These are phyloP conservation scores for Tetheella fluctuosa DNA, from an alignment of 2,888 invertebrate genomes.

Conservation along the genomic window DNA sequence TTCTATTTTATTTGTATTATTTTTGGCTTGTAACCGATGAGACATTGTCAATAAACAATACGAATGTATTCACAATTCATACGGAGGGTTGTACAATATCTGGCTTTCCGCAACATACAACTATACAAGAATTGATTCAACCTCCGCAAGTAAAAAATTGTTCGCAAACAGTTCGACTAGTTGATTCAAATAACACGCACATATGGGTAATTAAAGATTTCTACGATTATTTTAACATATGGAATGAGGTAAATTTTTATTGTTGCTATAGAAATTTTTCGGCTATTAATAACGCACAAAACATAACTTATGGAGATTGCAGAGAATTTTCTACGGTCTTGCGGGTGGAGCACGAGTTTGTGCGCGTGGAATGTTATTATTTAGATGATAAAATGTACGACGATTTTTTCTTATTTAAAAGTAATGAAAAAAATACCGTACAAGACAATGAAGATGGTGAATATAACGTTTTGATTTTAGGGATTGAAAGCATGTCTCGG, in stretches of 20 bases:
- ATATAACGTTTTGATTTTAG: slow-evolving; percentile 89
- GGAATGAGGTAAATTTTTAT: slow-evolving; percentile 28
- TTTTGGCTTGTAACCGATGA: slow-evolving; percentile 4
- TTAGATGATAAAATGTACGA: slow-evolving; percentile 53
- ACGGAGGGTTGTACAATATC: slow-evolving; percentile 46
- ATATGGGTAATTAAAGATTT: slow-evolving; percentile 39
- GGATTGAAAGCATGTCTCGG: slow-evolving; percentile 92
- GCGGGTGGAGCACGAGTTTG: slow-evolving; percentile 38
- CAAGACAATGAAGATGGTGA: slow-evolving; percentile 18
- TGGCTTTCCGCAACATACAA: slow-evolving; percentile 31
- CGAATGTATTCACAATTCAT: slow-evolving; percentile 33
- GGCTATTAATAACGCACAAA: slow-evolving; percentile 24
- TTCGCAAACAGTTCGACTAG: slow-evolving; percentile 25
- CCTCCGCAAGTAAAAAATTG: slow-evolving; percentile 30
- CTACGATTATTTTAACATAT: slow-evolving; percentile 28
- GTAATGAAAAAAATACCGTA: not conserved
- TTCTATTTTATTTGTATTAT: not conserved
- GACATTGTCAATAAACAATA: slow-evolving; percentile 15
- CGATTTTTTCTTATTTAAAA: slow-evolving; percentile 40
- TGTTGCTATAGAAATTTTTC: slow-evolving; percentile 44
- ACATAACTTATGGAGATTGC: slow-evolving; percentile 38
- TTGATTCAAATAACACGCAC: slow-evolving; percentile 40
- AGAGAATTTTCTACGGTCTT: slow-evolving; percentile 34
- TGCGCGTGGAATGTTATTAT: slow-evolving; percentile 84
- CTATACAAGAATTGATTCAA: slow-evolving; percentile 25